Evolutionary conservation across 2,888 invertebrate species (phyloP).

Genomic region (Eulithis testata): DNA sequence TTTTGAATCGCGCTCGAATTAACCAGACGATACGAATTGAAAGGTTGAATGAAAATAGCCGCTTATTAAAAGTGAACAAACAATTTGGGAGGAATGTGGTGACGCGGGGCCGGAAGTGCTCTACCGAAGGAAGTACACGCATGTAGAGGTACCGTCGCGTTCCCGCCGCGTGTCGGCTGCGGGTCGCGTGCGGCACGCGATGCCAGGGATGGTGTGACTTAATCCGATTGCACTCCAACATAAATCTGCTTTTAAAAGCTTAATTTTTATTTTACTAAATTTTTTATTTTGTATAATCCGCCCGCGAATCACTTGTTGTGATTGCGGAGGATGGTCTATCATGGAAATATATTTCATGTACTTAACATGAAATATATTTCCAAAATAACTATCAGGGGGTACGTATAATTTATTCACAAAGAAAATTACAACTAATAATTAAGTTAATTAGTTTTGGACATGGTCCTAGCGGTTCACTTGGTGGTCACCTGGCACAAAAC

Average conservation of each 20-base stretch:
- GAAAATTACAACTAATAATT: too few relatives aligned
- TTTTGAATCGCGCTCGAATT: constrained; percentile 24
- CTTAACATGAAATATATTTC: too few relatives aligned
- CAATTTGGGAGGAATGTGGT: constrained; percentile 14
- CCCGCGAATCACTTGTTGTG: constrained; percentile 3
- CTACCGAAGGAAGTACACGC: neutral
- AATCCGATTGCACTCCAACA: constrained; percentile 19
- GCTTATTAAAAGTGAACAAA: constrained; percentile 18
- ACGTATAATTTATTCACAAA: too few relatives aligned
- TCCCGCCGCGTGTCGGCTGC: constrained; percentile 5
- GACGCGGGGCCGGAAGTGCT: constrained; percentile 6
- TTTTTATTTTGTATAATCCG: neutral
- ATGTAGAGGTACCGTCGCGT: neutral
- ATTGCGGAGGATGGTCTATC: neutral
- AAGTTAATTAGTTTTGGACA: neutral
- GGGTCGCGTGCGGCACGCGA: constrained; percentile 23
- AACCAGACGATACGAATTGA: constrained; percentile 23
- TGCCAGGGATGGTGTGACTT: constrained; percentile 1
- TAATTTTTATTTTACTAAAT: constrained; percentile 3
- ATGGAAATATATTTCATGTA: too few relatives aligned
- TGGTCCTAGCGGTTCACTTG: too few relatives aligned
- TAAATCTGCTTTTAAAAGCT: constrained; percentile 25
- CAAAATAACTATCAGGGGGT: too few relatives aligned
- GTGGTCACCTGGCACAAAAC: neutral
- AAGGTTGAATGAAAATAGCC: constrained; percentile 30